Percentiles rank a stretch among this genome's conserved stretches.
phyloP scores from a whole-genome alignment of 1,140 invertebrate species.

The Cryptotermes secundus region DNA sequence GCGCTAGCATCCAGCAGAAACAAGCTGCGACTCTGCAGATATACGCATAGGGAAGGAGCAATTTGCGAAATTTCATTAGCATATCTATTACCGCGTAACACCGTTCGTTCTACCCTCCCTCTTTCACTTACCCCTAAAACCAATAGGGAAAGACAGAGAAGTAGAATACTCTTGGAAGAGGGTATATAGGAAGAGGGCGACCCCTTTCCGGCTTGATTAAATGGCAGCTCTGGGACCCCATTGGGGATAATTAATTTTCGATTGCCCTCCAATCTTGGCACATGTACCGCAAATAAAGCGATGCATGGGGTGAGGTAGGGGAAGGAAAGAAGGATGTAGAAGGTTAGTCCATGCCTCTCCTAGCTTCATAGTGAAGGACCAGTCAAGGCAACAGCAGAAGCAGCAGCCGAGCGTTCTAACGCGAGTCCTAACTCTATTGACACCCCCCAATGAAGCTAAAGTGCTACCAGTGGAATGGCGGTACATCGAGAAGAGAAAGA shows the following conservation, averaged over 20 bases:
- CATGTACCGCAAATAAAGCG: conserved; percentile 39
- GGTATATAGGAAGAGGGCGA: neutral
- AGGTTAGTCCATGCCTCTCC: neutral
- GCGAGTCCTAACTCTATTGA: neutral
- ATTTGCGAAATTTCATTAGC: conserved; percentile 43
- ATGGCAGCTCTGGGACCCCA: conserved; percentile 36
- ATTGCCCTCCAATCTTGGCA: conserved; percentile 41
- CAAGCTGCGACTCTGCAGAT: conserved; percentile 5
- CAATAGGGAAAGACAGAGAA: neutral
- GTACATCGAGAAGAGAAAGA: neutral
- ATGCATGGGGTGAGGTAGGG: neutral
- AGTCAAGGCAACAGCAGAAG: neutral
- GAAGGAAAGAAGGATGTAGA: neutral
- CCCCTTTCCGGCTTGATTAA: conserved; percentile 37
- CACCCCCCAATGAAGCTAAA: neutral
- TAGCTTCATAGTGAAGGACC: neutral
- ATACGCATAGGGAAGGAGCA: conserved; percentile 34
- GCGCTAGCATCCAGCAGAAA: conserved; percentile 1
- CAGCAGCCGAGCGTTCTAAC: neutral
- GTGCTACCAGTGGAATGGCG: neutral
- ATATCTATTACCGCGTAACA: conserved; percentile 41
- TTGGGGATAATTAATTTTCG: conserved; percentile 43
- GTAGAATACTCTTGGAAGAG: neutral
- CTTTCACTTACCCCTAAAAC: neutral
- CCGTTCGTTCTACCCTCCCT: conserved; percentile 2